Evolutionary conservation across 2,797 vertebrate species (phyloP), one percentile per base, ranked within the genome.

Genomic region (Bradypodion pumilum): DNA sequence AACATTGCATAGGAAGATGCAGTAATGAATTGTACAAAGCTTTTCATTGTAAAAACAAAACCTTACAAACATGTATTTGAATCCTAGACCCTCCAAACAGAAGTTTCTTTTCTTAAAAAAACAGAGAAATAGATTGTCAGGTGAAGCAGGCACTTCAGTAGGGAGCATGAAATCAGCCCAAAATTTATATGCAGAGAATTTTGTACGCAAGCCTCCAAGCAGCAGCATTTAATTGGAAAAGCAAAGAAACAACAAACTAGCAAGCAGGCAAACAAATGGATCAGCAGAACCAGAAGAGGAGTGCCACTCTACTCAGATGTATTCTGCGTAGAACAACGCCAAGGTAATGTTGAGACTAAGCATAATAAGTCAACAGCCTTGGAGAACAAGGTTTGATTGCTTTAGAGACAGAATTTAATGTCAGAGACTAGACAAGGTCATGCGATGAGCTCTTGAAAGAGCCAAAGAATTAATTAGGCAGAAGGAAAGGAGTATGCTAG

Each of bases 1-100:
- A 56, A 5, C 4, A 56, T 56, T 19, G 19, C 56, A 56, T 15
- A 13, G 52, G 52, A 19, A 56, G 52, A 15, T 19, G 21, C 19
- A 15, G 13, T 1, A 2, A 0, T 37, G 44, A 0, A 0, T 0
- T 40, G 49, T 46, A 13, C 65, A 35, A 69, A 27, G 7, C 8
- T 29, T 46, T 80, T 19, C 46, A 19, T 56, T 56, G 7, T 49
- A 12, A 49, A 49, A 49, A 4, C 46, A 49, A 49, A 49, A 49
- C 7, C 46, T 49, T 23, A 15, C 15, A 56, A 56, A 56, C n/a
- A n/a, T n/a, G 29, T 21, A 49, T 9, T 13, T 7, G 10, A 80
- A 56, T 80, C 15, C 56, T 10, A 56, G 35, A 23, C 46, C 32
- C 32, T 52, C 32, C 25, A 12, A 32, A 49, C 3, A 23, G 21